Evolutionary conservation across 2,888 invertebrate genomes (phyloP).

Genomic region (Drosophila stalkeri): DNA sequence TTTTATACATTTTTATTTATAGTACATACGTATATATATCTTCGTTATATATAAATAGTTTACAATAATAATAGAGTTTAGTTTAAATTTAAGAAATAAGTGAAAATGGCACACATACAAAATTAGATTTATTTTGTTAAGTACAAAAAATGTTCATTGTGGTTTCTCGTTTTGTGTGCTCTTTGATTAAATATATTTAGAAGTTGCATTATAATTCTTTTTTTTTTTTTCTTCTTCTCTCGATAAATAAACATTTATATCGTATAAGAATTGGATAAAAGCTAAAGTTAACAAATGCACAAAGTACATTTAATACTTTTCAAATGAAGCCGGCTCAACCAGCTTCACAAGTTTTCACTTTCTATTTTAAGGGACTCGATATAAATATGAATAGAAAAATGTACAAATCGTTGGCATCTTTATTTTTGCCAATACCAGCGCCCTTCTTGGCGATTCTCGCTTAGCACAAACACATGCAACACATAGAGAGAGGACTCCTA

Average conservation of each 20-base stretch:
- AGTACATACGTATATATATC: constrained; percentile 18
- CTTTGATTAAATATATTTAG: constrained; percentile 33
- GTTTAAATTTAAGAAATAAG: constrained; percentile 41
- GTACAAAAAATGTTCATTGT: constrained; percentile 53
- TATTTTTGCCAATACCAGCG: neutral
- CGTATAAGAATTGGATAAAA: constrained; percentile 28
- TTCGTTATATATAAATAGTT: constrained; percentile 28
- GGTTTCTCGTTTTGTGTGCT: constrained; percentile 47
- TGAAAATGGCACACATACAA: constrained; percentile 66
- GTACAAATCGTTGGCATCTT: constrained; percentile 35
- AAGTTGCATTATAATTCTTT: constrained; percentile 7
- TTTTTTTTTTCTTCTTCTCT: constrained; percentile 1
- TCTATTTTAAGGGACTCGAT: neutral
- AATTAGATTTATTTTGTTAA: constrained; percentile 43
- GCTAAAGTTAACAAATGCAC: constrained; percentile 68
- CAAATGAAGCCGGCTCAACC: constrained; percentile 49
- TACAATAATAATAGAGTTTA: constrained; percentile 19
- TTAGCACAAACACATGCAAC: constrained; percentile 30
- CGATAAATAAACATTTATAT: constrained; percentile 32
- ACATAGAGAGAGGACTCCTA: constrained; percentile 4
- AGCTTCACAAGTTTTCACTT: constrained; percentile 13
- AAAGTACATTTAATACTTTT: constrained; percentile 76
- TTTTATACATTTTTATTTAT: constrained; percentile 21
- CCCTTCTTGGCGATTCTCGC: neutral
- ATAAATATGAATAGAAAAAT: constrained; percentile 55